These are phyloP conservation scores for Octodon degus DNA, from an alignment of 2,113 vertebrate genomes.

Conservation along the genomic window DNA sequence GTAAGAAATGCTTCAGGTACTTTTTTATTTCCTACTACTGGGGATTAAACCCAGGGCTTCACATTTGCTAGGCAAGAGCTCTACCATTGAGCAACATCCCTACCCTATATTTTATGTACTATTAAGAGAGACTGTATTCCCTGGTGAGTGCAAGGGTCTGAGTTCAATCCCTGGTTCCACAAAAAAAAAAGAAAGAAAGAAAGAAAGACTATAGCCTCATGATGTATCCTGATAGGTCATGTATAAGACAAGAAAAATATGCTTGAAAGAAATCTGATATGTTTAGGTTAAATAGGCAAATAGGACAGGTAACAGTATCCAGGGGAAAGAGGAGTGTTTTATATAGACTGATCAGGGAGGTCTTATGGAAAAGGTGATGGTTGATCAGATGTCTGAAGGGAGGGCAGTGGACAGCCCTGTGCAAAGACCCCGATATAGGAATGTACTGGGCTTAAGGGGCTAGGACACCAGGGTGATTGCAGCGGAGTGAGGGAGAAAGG, in stretches of 20 bases:
- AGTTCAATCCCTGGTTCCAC: too few species aligned
- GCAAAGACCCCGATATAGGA: not conserved
- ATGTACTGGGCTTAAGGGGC: not conserved
- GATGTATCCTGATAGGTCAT: not conserved
- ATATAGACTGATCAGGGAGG: not conserved
- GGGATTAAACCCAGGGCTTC: not conserved
- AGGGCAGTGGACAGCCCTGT: not conserved
- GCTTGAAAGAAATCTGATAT: not conserved
- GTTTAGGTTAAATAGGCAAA: not conserved
- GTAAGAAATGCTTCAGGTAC: not conserved
- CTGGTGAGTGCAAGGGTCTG: too few species aligned
- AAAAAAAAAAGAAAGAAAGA: too few species aligned
- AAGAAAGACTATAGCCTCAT: slow-evolving; percentile 1
- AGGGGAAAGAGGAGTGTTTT: not conserved
- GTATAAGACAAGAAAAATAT: slow-evolving; percentile 9
- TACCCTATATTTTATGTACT: not conserved
- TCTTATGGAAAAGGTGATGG: not conserved
- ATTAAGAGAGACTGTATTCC: slow-evolving; percentile 31
- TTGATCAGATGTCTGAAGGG: not conserved
- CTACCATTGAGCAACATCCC: not conserved
- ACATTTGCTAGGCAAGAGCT: not conserved
- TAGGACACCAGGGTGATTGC: not conserved
- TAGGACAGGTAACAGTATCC: not conserved
- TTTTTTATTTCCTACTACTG: not conserved
- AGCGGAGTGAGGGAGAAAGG: not conserved